Conservation (phyloP, 2,113 vertebrate genomes). For the Atractosteus spatula region DNA sequence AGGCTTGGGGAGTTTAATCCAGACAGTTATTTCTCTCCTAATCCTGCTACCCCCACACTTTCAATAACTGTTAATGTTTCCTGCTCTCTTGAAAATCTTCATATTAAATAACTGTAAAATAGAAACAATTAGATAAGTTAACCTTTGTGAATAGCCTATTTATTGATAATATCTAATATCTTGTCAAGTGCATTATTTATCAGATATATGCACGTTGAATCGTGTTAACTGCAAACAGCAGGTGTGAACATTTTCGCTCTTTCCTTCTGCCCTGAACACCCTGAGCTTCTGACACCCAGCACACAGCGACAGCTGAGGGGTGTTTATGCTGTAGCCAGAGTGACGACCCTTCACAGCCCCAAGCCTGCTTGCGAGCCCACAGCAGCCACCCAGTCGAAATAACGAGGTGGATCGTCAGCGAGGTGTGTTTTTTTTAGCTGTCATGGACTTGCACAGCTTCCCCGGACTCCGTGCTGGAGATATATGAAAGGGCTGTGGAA, state of each 20-base stretch:
- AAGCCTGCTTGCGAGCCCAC: not conserved
- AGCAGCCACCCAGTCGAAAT: conserved; percentile 19
- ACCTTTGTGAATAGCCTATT: too few species aligned
- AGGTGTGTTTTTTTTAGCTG: conserved; percentile 42
- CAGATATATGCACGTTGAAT: too few species aligned
- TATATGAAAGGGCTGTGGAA: conserved; percentile 10
- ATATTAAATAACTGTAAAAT: too few species aligned
- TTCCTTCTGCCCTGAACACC: conserved; percentile 45
- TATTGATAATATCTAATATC: too few species aligned
- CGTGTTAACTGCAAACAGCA: conserved; percentile 9
- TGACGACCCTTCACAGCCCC: conserved; percentile 25
- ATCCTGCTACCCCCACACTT: too few species aligned
- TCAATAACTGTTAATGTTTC: too few species aligned
- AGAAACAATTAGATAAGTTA: too few species aligned
- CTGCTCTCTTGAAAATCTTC: too few species aligned
- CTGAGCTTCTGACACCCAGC: conserved; percentile 32
- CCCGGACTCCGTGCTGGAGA: not conserved
- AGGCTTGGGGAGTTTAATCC: too few species aligned
- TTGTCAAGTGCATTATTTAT: too few species aligned
- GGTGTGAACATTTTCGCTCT: conserved; percentile 23
- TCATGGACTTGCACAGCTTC: conserved; percentile 1
- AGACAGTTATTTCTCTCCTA: too few species aligned
- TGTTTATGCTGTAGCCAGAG: conserved; percentile 46
- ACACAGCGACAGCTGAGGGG: conserved; percentile 57
- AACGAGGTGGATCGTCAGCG: conserved; percentile 4